These are phyloP conservation scores for Astreopora myriophthalma DNA, from an alignment of 64 coral and sea anemone species.

Conservation along the genomic window DNA sequence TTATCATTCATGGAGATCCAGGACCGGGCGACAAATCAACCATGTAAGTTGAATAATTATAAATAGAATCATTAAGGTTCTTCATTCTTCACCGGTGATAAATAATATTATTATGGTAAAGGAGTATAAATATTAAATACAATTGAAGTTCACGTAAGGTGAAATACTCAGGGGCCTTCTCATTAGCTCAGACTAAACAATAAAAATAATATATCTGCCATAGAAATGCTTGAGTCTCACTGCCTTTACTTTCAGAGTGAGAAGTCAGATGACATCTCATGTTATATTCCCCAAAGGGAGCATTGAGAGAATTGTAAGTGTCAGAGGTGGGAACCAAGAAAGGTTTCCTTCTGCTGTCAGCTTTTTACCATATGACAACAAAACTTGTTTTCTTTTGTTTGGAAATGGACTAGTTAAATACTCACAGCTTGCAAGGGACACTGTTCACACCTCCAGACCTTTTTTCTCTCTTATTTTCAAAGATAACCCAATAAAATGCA, in stretches of 20 bases:
- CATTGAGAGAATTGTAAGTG: too few relatives aligned
- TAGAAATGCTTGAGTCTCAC: not conserved
- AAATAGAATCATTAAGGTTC: not conserved
- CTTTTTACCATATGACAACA: not conserved
- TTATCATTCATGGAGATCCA: not conserved
- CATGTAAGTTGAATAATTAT: not conserved
- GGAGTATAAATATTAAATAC: constrained; percentile 22
- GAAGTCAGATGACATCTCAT: not conserved
- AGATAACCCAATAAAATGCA: not conserved
- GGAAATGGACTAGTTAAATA: too few relatives aligned
- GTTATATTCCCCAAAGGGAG: not conserved
- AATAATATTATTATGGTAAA: not conserved
- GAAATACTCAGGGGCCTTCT: not conserved
- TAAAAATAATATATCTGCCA: constrained; percentile 1
- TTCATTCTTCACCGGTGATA: not conserved
- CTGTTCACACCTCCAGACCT: too few relatives aligned
- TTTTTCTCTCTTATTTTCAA: too few relatives aligned
- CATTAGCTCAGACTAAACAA: not conserved
- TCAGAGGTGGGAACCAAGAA: not conserved
- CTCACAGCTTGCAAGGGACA: too few relatives aligned
- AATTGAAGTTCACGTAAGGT: not conserved
- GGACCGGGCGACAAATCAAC: not conserved
- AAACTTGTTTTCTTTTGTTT: too few relatives aligned
- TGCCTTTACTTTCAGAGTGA: not conserved
- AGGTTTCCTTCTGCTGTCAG: not conserved